These are phyloP conservation scores for Yoshiicerus persimilis DNA, from an alignment of 1,140 invertebrate genomes.

Conservation along the genomic window DNA sequence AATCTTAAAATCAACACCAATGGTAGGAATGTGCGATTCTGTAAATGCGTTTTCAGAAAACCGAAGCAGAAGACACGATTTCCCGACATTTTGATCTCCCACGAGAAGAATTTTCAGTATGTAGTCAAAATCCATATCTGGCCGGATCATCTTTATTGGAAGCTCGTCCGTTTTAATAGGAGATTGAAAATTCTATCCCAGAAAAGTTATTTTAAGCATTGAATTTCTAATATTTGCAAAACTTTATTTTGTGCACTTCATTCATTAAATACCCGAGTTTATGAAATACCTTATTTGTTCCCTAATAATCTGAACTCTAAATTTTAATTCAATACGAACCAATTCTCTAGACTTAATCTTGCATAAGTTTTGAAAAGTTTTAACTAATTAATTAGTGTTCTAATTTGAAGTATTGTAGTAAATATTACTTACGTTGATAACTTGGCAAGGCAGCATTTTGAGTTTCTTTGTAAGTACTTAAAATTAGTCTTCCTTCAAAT, in stretches of 20 bases:
- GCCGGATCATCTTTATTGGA: neutral
- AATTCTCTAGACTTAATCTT: no score
- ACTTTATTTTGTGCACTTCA: neutral
- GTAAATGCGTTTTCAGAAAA: neutral
- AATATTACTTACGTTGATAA: neutral
- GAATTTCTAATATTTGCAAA: no score
- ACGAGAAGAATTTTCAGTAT: neutral
- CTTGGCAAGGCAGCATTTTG: neutral
- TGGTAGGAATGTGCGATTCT: slow-evolving; percentile 54
- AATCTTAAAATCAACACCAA: slow-evolving; percentile 64
- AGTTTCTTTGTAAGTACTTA: neutral
- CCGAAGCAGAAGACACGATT: neutral
- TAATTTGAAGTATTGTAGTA: no score
- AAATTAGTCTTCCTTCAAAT: no score
- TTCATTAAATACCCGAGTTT: no score
- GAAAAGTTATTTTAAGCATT: no score
- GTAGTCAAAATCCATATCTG: neutral
- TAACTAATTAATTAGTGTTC: no score
- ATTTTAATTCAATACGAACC: no score
- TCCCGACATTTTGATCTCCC: neutral
- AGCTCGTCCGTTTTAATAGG: neutral
- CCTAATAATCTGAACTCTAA: no score
- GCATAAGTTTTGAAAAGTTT: no score
- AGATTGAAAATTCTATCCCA: neutral
- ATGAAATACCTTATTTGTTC: no score